Evolutionary conservation across 35 echinoderm and acorn worm species (phyloP), one percentile per base, ranked within the genome.

Genomic region (Ptychodera flava): DNA sequence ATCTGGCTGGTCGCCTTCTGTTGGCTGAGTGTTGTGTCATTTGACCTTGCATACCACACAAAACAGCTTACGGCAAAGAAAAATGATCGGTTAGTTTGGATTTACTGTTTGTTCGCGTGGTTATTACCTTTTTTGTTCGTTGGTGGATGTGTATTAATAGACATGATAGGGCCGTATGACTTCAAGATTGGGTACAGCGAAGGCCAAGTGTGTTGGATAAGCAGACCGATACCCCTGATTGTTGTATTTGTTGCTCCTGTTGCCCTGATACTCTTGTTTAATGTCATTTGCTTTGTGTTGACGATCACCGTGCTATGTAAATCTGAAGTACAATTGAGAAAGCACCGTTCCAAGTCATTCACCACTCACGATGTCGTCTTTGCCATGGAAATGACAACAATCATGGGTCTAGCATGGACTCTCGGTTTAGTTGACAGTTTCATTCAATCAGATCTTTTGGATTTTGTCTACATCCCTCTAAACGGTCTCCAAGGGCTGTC

Each of bases 401-500:
- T 92, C 22, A 87, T 92, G 85, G 90, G 90, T 31, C 88, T 92
- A 35, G 85, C 86, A 28, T 92, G 90, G 90, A 92, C 88, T 34
- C 45, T 88, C n/a, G 90, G 85, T 82, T 92, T 92, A 22, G 77
- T 84, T 16, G 85, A 0, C n/a, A n/a, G n/a, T n/a, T n/a, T n/a
- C n/a, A n/a, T n/a, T n/a, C n/a, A n/a, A n/a, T n/a, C n/a, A n/a
- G 32, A 33, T 31, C 52, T 78, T 35, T 80, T 92, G 0, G 83
- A 81, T 79, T 92, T 88, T 36, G 84, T 88, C 78, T 92, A 84
- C 81, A 92, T 92, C 77, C 29, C 85, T 28, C 80, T 92, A 31
- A 92, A 92, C 35, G 87, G 80, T 77, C 86, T 88, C n/a, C 90
- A 92, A 33, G 90, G 90, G 35, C 35, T 92, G 10, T 87, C 78